A percentile compares a stretch with the other conserved stretches of the same genome.
phyloP scores from a whole-genome alignment of 2,113 vertebrate species.

The Climacteris rufus region DNA sequence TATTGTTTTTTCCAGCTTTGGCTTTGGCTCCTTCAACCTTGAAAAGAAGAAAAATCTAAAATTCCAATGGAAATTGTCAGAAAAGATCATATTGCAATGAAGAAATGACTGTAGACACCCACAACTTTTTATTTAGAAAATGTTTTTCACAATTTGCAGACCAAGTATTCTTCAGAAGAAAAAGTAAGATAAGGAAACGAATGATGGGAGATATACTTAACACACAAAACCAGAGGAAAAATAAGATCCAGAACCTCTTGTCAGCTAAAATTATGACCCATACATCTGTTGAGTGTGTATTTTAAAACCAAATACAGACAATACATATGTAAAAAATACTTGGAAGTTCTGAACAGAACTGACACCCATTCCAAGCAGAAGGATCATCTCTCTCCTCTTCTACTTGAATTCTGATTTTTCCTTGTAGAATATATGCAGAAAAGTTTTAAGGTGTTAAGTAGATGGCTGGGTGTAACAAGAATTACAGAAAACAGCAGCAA shows the following conservation, averaged over 20 bases:
- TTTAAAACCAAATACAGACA: background rate
- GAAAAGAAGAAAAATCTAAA: background rate
- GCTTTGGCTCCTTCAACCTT: background rate
- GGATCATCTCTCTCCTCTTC: background rate
- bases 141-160: background rate
- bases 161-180: background rate
- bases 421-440: background rate
- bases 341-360: background rate
- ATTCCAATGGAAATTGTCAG: background rate
- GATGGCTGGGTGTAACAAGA: background rate
- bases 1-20: background rate
- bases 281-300: background rate
- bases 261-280: background rate
- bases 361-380: background rate
- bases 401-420: background rate
- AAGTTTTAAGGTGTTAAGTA: background rate
- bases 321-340: background rate
- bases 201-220: background rate
- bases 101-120: background rate
- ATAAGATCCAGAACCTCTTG: background rate
- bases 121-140: background rate
- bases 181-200: background rate
- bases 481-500: background rate
- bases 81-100: background rate
- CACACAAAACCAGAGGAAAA: background rate